Percentiles rank a stretch among this genome's conserved stretches.
These are phyloP conservation scores for Hofmannophila pseudospretella DNA, from an alignment of 2,888 invertebrate genomes.

Conservation along the genomic window DNA sequence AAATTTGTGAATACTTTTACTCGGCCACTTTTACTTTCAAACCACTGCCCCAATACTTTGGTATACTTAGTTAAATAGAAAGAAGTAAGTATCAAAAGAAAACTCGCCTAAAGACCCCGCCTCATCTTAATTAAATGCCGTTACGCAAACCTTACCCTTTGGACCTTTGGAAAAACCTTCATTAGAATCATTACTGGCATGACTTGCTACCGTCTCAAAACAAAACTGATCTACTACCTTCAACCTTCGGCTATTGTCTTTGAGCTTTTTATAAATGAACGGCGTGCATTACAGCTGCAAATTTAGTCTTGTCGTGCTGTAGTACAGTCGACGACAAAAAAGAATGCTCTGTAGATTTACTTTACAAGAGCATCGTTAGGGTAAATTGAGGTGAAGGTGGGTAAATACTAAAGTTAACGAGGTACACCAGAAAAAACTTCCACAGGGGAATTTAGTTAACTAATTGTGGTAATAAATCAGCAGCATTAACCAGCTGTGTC, in stretches of 20 bases:
- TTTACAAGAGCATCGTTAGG: constrained; percentile 55
- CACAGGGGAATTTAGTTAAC: constrained; percentile 35
- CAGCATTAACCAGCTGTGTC: constrained; percentile 12
- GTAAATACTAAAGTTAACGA: constrained; percentile 46
- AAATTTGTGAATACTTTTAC: too few relatives aligned
- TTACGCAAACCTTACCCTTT: constrained; percentile 50
- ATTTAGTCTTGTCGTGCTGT: not conserved
- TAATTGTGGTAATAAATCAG: constrained; percentile 32
- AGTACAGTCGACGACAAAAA: constrained; percentile 37
- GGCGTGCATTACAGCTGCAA: not conserved
- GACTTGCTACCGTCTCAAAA: constrained; percentile 20
- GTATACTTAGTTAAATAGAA: too few relatives aligned
- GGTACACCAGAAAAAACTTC: constrained; percentile 27
- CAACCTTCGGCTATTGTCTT: constrained; percentile 13
- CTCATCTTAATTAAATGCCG: constrained; percentile 57
- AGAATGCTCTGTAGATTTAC: constrained; percentile 50
- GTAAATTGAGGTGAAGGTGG: constrained; percentile 61
- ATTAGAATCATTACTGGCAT: constrained; percentile 55
- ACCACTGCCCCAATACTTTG: too few relatives aligned
- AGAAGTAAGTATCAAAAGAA: constrained; percentile 21
- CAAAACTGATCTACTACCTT: constrained; percentile 16
- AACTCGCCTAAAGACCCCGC: constrained; percentile 27
- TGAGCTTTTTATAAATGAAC: not conserved
- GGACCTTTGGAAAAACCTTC: constrained; percentile 58
- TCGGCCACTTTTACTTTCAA: too few relatives aligned